Evolutionary conservation across 1,140 invertebrate species (phyloP).

Genomic region (Drosophila fuyamai): DNA sequence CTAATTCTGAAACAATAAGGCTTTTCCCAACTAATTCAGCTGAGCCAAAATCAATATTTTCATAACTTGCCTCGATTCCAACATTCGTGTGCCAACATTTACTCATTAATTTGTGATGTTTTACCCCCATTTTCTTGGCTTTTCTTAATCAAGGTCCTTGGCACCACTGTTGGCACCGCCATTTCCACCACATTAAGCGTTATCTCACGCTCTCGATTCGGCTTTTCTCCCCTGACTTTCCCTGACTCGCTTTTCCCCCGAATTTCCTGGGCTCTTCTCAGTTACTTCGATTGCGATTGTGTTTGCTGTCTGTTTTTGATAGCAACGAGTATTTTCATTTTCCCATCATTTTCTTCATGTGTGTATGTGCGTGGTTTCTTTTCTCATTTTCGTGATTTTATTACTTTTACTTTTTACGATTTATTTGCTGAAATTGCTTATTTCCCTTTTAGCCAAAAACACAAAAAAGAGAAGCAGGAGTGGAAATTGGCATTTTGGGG

Average conservation of each 20-base stretch:
- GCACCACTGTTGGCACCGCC: constrained; percentile 40
- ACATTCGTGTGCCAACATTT: constrained; percentile 23
- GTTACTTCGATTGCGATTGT: constrained; percentile 56
- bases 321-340: constrained; percentile 58
- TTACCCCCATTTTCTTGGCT: constrained; percentile 6
- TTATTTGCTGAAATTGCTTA: constrained; percentile 82
- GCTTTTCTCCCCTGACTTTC: constrained; percentile 3
- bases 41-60: constrained; percentile 44
- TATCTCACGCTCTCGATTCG: constrained; percentile 38
- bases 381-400: constrained; percentile 82
- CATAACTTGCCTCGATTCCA: constrained; percentile 16
- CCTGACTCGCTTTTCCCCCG: neutral
- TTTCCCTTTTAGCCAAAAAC: constrained; percentile 61
- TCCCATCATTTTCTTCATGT: constrained; percentile 43
- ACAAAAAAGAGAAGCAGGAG: constrained; percentile 2
- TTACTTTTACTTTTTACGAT: constrained; percentile 83
- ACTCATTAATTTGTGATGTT: constrained; percentile 50
- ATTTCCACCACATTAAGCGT: constrained; percentile 57
- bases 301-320: constrained; percentile 67
- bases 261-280: constrained; percentile 41
- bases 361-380: constrained; percentile 58
- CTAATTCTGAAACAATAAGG: constrained; percentile 2
- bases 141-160: constrained; percentile 38
- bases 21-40: neutral
- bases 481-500: constrained; percentile 57